Conservation (phyloP, 2,113 vertebrate genomes). For the Pelecanus crispus region DNA sequence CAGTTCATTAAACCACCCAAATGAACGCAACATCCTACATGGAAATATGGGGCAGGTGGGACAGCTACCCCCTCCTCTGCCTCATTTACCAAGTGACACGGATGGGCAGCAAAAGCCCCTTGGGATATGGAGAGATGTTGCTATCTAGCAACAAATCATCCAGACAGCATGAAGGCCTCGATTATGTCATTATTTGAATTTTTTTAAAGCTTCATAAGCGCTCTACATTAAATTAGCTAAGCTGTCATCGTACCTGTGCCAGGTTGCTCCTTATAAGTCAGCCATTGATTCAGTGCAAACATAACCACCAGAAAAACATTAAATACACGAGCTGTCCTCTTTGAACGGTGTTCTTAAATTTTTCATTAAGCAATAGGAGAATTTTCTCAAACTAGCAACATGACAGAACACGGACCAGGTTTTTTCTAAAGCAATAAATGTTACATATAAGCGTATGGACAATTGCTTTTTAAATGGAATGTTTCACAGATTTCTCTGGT, state of each 20-base stretch:
- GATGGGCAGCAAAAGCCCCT: background rate
- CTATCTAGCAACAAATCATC: background rate
- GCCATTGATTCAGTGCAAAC: background rate
- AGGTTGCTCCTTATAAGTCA: background rate
- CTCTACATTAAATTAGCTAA: background rate
- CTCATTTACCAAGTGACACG: background rate
- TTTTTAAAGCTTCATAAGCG: background rate
- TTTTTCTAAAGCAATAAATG: background rate
- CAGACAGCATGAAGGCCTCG: background rate
- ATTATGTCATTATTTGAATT: background rate
- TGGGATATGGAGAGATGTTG: background rate
- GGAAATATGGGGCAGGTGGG: background rate
- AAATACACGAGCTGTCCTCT: background rate
- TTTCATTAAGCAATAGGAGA: background rate
- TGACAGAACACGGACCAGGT: background rate
- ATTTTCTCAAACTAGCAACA: background rate
- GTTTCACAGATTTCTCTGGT: background rate
- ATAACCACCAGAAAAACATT: background rate
- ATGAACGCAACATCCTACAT: accelerated
- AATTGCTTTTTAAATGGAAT: background rate
- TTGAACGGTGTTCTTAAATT: background rate
- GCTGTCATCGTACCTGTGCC: background rate
- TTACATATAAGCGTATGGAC: accelerated
- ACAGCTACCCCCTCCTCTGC: background rate
- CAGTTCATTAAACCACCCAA: background rate